Evolutionary conservation across 2,113 vertebrate species (phyloP).

Genomic region (Colius striatus): DNA sequence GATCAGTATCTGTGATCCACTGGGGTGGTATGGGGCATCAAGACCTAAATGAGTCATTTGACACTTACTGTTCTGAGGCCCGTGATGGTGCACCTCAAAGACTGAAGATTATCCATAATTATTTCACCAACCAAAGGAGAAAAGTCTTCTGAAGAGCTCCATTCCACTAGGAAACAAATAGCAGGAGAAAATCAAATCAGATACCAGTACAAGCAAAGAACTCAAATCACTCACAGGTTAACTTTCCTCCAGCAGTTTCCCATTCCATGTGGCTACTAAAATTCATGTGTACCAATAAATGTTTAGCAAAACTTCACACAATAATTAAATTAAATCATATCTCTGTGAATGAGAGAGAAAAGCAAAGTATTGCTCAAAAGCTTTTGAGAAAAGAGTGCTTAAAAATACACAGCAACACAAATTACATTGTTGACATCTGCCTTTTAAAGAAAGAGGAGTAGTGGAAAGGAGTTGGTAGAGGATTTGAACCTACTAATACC

Average conservation of each 20-base stretch:
- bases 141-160: conserved; percentile 92
- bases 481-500: neutral
- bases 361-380: conserved; percentile 4
- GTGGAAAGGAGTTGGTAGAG: neutral
- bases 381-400: conserved; percentile 5
- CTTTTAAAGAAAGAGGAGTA: conserved; percentile 10
- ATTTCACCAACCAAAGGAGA: conserved; percentile 86
- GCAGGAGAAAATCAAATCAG: conserved; percentile 30
- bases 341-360: neutral
- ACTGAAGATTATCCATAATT: conserved; percentile 88
- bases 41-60: conserved; percentile 7
- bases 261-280: neutral
- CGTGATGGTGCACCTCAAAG: conserved; percentile 85
- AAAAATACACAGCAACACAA: neutral
- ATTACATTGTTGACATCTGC: neutral
- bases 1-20: neutral
- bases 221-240: neutral
- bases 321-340: neutral
- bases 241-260: neutral
- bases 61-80: conserved; percentile 86
- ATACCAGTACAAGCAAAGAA: neutral
- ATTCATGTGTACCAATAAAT: neutral
- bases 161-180: conserved; percentile 85
- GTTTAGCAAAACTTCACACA: neutral
- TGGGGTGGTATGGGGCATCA: neutral